These are phyloP conservation scores for Kradibia gibbosae DNA, from an alignment of 1,140 invertebrate species.

Conservation along the genomic window DNA sequence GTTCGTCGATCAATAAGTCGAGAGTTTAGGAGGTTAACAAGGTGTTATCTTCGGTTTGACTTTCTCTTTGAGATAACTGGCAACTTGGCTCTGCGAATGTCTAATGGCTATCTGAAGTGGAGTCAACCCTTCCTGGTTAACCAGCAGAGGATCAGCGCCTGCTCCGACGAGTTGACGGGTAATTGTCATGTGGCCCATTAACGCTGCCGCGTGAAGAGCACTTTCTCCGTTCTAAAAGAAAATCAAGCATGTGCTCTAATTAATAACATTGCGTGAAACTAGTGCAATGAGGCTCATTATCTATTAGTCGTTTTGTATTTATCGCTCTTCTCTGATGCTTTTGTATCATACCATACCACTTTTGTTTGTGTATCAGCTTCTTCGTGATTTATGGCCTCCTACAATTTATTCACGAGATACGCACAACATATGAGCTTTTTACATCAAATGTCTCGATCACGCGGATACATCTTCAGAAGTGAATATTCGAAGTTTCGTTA, in stretches of 20 bases:
- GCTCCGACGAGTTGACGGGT: slow-evolving; percentile 83
- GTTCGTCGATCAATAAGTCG: too few species aligned
- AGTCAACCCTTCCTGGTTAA: slow-evolving; percentile 81
- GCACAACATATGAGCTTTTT: too few species aligned
- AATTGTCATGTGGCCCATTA: slow-evolving; percentile 88
- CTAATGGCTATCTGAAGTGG: slow-evolving; percentile 78
- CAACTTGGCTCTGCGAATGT: slow-evolving; percentile 75
- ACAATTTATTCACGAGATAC: too few species aligned
- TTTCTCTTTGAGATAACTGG: slow-evolving; percentile 75
- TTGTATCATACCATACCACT: too few species aligned
- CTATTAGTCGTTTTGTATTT: too few species aligned
- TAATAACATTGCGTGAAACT: neutral
- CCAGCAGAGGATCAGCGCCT: slow-evolving; percentile 79
- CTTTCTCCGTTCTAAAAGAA: slow-evolving; percentile 88
- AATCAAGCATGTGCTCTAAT: neutral
- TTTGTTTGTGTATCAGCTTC: too few species aligned
- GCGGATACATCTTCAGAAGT: too few species aligned
- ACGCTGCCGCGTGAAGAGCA: slow-evolving; percentile 89
- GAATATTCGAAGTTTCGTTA: too few species aligned
- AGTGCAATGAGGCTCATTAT: too few species aligned
- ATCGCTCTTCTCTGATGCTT: too few species aligned
- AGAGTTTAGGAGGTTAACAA: slow-evolving; percentile 45
- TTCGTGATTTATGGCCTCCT: too few species aligned
- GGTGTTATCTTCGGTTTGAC: slow-evolving; percentile 60
- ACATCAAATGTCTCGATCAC: too few species aligned